These are phyloP conservation scores for Peromyscus californicus DNA, from an alignment of 2,113 vertebrate species.

Conservation along the genomic window DNA sequence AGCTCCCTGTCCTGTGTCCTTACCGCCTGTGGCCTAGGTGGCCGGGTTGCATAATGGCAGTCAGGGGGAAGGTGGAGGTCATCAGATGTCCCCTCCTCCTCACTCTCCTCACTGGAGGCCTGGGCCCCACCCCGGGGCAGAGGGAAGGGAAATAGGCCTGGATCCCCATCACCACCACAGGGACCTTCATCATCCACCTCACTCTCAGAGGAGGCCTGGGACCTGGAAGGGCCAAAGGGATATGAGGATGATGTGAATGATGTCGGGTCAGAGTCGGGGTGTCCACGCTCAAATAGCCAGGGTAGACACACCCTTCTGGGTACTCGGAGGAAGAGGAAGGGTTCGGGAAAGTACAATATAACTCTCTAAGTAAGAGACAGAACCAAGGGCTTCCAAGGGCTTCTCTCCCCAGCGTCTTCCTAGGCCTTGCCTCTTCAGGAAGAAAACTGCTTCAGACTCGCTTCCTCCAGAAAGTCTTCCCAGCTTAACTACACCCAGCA, in stretches of 20 bases:
- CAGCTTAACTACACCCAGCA: constrained; percentile 63
- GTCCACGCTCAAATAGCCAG: constrained; percentile 32
- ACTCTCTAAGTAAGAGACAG: constrained; percentile 60
- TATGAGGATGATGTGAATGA: background rate
- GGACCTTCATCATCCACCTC: constrained; percentile 88
- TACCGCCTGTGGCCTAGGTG: constrained; percentile 93
- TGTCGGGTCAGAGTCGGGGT: background rate
- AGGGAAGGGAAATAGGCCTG: constrained; percentile 88
- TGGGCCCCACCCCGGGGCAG: constrained; percentile 85
- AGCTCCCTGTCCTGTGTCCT: constrained; percentile 62
- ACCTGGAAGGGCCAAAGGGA: constrained; percentile 81
- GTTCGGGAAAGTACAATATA: background rate
- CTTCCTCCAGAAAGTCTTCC: constrained; percentile 73
- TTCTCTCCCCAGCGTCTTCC: constrained; percentile 61
- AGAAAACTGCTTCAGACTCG: constrained; percentile 64
- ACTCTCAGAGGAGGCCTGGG: constrained; percentile 88
- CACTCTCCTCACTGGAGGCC: constrained; percentile 94
- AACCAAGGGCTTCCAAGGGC: constrained; percentile 52
- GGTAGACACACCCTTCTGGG: constrained; percentile 44
- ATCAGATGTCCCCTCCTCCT: constrained; percentile 87
- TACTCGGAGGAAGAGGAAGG: constrained; percentile 46
- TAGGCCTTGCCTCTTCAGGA: constrained; percentile 65
- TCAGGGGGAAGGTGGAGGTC: constrained; percentile 86
- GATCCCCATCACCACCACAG: constrained; percentile 85
- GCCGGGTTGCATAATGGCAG: constrained; percentile 89